Conservation (phyloP, 1,140 invertebrate genomes). For the Phenacoccus solenopsis region DNA sequence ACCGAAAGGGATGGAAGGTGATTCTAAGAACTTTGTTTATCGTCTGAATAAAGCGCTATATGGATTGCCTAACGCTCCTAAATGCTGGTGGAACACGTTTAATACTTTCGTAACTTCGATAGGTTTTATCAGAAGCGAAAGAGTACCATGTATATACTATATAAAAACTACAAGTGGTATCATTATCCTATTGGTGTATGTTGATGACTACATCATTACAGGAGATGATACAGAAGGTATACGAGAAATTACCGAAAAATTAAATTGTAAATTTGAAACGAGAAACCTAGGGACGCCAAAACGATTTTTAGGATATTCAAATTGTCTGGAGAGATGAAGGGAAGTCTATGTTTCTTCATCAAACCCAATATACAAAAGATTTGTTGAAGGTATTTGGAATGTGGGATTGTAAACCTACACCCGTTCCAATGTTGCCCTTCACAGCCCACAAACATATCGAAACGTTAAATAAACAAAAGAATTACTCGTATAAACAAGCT, state of each 20-base stretch:
- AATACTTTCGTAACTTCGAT: too few species aligned
- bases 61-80: too few species aligned
- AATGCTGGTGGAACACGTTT: too few species aligned
- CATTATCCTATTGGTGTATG: slow-evolving; percentile 16
- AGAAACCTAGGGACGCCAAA: slow-evolving; percentile 13
- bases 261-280: slow-evolving; percentile 27
- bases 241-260: slow-evolving; percentile 22
- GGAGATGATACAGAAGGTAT: slow-evolving; percentile 24
- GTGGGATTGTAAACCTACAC: slow-evolving; percentile 25
- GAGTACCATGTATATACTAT: too few species aligned
- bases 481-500: slow-evolving; percentile 26
- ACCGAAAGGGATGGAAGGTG: too few species aligned
- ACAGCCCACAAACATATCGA: background rate
- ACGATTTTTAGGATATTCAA: slow-evolving; percentile 30
- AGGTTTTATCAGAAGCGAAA: too few species aligned
- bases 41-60: too few species aligned
- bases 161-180: too few species aligned
- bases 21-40: too few species aligned
- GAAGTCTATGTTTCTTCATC: slow-evolving; percentile 25
- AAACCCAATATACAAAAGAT: slow-evolving; percentile 26
- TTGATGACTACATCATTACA: slow-evolving; percentile 32
- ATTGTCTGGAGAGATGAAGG: slow-evolving; percentile 25
- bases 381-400: slow-evolving; percentile 28
- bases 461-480: slow-evolving; percentile 20
- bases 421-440: slow-evolving; percentile 26